Evolutionary conservation across 2,113 vertebrate genomes (phyloP).

Genomic region (Petromus typicus): DNA sequence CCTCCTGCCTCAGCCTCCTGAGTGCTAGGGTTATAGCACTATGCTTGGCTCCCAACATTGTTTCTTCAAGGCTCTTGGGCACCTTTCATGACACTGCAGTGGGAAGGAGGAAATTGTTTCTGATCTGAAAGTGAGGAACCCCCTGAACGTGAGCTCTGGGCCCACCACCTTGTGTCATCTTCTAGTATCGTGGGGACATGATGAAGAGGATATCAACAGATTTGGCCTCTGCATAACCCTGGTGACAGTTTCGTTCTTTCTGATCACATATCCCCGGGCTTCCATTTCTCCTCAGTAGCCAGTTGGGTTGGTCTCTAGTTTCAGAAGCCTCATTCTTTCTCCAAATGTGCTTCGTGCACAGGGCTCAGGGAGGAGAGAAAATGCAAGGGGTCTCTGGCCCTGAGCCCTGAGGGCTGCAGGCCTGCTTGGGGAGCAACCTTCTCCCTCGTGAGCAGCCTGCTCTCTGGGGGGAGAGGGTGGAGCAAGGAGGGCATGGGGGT

Average conservation of each 20-base stretch:
- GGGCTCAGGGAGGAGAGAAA: neutral
- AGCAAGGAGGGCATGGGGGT: neutral
- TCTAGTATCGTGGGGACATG: neutral
- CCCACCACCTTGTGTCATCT: neutral
- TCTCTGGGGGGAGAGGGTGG: neutral
- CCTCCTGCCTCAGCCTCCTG: neutral
- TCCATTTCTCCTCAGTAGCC: neutral
- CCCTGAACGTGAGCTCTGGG: neutral
- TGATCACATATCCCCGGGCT: neutral
- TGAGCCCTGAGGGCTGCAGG: neutral
- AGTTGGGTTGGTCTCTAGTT: conserved; percentile 6
- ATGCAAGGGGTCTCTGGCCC: neutral
- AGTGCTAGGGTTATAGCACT: neutral
- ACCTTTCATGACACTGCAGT: neutral
- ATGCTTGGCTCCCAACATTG: neutral
- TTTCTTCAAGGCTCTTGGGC: neutral
- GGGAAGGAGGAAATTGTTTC: neutral
- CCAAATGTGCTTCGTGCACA: neutral
- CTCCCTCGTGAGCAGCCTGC: neutral
- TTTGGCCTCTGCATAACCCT: neutral
- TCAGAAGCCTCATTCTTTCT: neutral
- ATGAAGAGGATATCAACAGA: neutral
- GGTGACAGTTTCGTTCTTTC: neutral
- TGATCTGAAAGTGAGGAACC: neutral
- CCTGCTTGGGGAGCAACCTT: neutral